A percentile compares a stretch with the other conserved stretches of the same genome.
phyloP scores from a whole-genome alignment of 2,797 vertebrate species.

The Pantherophis alleghaniensis region DNA sequence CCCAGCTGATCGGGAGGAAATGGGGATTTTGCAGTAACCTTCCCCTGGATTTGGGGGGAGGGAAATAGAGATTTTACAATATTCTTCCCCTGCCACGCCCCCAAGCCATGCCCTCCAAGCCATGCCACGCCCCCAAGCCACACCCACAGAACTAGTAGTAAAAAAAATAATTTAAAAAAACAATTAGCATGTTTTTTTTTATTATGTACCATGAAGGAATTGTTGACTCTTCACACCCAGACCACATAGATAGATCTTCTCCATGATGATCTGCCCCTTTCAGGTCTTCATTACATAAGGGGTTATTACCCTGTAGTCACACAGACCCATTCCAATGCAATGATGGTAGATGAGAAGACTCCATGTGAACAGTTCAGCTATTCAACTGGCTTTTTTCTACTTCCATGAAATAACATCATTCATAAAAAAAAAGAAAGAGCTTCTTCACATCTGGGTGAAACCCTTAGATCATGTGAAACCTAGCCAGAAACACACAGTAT shows the following conservation, averaged over 20 bases:
- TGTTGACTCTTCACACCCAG: background rate
- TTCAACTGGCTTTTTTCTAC: background rate
- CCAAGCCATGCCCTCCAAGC: no score
- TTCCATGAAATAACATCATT: background rate
- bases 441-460: background rate
- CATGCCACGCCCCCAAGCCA: no score
- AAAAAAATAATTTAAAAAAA: no score
- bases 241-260: background rate
- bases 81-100: no score
- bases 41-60: no score
- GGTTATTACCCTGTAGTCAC: background rate
- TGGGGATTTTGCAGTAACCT: no score
- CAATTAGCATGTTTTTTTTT: no score
- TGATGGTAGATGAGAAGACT: background rate
- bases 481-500: no score
- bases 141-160: no score
- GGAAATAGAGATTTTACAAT: no score
- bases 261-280: background rate
- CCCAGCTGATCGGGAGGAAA: no score
- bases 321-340: background rate
- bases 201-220: background rate
- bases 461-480: background rate
- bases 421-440: background rate
- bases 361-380: background rate
- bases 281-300: background rate